Conservation (phyloP, 2,797 vertebrate species). For the Liparis tanakae region DNA sequence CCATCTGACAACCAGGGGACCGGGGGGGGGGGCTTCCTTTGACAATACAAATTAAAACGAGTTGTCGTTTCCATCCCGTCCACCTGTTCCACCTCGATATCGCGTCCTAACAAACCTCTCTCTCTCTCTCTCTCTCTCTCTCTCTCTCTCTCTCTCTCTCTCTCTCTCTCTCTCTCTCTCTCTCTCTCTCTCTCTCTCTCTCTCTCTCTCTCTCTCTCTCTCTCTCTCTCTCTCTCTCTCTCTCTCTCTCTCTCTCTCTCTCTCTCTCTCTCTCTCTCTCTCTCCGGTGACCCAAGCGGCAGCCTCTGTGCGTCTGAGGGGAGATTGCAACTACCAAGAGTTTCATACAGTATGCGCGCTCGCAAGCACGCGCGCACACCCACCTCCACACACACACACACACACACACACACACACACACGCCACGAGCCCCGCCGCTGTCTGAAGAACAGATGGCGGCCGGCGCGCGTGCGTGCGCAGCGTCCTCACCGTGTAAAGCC, state of each 20-base stretch:
- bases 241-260: slow-evolving; percentile 14
- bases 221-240: too few relatives aligned
- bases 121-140: too few relatives aligned
- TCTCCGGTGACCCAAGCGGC: slow-evolving; percentile 46
- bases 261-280: too few relatives aligned
- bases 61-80: slow-evolving; percentile 21
- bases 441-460: slow-evolving; percentile 13
- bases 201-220: too few relatives aligned
- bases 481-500: slow-evolving; percentile 90
- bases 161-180: too few relatives aligned
- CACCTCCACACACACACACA: background rate
- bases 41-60: background rate
- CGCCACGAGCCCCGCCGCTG: background rate
- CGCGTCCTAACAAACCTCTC: slow-evolving; percentile 24
- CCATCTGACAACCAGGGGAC: slow-evolving; percentile 23
- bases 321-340: slow-evolving; percentile 30
- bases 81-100: slow-evolving; percentile 54
- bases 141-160: too few relatives aligned
- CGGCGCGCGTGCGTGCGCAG: background rate
- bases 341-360: slow-evolving; percentile 23
- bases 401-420: background rate
- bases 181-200: too few relatives aligned
- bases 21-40: background rate
- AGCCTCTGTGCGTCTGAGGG: slow-evolving; percentile 32
- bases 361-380: too few relatives aligned